A percentile compares a stretch with the other conserved stretches of the same genome.
These are phyloP conservation scores for Euzophera pinguis DNA, from an alignment of 2,888 invertebrate genomes.

Conservation along the genomic window DNA sequence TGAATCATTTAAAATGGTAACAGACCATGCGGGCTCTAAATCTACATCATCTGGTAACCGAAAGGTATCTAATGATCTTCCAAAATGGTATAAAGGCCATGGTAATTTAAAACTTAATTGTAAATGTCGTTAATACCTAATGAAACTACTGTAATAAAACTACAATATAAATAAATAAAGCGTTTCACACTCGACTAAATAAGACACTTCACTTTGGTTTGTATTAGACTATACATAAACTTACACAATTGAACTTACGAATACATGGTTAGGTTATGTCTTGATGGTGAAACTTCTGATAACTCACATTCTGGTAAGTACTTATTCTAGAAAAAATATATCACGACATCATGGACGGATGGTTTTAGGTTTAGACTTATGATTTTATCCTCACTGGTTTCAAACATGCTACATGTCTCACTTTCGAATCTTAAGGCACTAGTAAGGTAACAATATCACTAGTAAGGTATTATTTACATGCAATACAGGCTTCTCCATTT, in stretches of 20 bases:
- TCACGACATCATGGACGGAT: constrained; percentile 24
- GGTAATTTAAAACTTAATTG: constrained; percentile 1
- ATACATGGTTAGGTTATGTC: constrained; percentile 1
- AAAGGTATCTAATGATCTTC: neutral
- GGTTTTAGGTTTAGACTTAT: constrained; percentile 4
- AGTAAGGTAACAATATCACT: constrained; percentile 24
- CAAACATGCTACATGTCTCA: constrained; percentile 14
- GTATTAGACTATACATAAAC: constrained; percentile 57
- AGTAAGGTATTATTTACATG: constrained; percentile 16
- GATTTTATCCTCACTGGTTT: neutral
- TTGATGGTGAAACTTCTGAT: constrained; percentile 10
- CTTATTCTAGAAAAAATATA: constrained; percentile 15
- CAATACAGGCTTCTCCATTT: constrained; percentile 4
- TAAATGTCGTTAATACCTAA: neutral
- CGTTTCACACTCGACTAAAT: constrained; percentile 75
- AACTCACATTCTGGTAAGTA: constrained; percentile 10
- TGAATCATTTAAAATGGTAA: constrained; percentile 25
- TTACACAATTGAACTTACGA: constrained; percentile 13
- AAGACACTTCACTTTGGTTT: constrained; percentile 76
- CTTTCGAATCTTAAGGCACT: constrained; percentile 21
- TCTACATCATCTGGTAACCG: constrained; percentile 21
- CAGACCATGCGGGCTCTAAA: constrained; percentile 23
- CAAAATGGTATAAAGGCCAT: neutral
- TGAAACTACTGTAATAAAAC: constrained; percentile 13
- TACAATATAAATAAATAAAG: constrained; percentile 66